Percentiles rank a stretch among this genome's conserved stretches.
phyloP scores from a whole-genome alignment of 2,797 vertebrate genomes.

The Mastacembelus armatus region DNA sequence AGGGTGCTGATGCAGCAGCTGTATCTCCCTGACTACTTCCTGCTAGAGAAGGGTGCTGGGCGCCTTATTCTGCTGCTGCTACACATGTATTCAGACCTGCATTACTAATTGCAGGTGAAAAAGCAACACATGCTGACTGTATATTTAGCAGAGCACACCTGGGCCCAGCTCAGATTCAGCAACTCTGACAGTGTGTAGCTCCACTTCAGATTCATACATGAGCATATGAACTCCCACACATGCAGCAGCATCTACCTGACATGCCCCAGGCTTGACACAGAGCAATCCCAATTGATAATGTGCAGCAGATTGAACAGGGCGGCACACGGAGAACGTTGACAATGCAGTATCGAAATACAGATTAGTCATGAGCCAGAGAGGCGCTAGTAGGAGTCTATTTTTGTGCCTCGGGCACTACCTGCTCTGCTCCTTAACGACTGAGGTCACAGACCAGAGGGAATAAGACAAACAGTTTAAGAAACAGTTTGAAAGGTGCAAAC shows the following conservation, averaged over 20 bases:
- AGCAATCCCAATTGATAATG: conserved; percentile 9
- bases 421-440: conserved; percentile 41
- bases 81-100: conserved; percentile 11
- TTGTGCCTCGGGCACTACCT: conserved; percentile 8
- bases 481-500: conserved; percentile 6
- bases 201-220: not conserved
- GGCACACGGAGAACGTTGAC: conserved; percentile 19
- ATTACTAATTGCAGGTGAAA: not conserved
- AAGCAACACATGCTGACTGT: conserved; percentile 4
- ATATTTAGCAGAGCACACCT: conserved; percentile 12
- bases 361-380: conserved; percentile 50
- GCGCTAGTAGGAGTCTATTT: conserved; percentile 39
- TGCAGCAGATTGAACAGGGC: conserved; percentile 9
- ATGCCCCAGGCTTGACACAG: not conserved
- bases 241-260: not conserved
- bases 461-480: conserved; percentile 1
- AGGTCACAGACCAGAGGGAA: conserved; percentile 6
- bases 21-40: conserved; percentile 37
- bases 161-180: conserved; percentile 1
- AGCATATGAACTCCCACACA: not conserved
- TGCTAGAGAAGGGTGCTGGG: conserved; percentile 19
- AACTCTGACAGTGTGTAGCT: not conserved
- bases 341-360: conserved; percentile 37
- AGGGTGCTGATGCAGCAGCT: conserved; percentile 68
- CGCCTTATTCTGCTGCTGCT: not conserved